Base-by-base conservation (phyloP, 2,888 invertebrate genomes). In the Cephus sareptanus region DNA sequence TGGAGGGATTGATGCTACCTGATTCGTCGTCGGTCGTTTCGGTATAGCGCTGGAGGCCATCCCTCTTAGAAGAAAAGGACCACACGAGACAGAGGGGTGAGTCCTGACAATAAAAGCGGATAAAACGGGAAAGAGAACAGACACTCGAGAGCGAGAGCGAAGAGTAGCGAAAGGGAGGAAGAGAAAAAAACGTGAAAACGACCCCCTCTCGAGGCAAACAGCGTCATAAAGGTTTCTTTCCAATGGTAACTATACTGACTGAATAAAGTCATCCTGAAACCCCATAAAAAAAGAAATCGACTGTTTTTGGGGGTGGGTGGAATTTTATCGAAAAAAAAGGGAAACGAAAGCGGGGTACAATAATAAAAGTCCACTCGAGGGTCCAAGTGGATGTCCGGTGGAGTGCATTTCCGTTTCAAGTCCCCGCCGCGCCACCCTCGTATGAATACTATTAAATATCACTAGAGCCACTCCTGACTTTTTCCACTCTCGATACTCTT, bases 281-380 rank as follows among this genome's bases (percentile, higher is more conserved):
- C 23, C 56, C 23, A 56, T 56, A 23, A 6, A 56, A 23, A 56
- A 56, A 56, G 56, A 56, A 56, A 56, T 56, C 56, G 23, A 23
- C 23, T 56, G 56, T 56, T 56, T 56, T 56, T 6, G 11, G 12
- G 71, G 31, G 23, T 71, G 77, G 80, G 80, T 77, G 83, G 76
- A 80, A 80, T 82, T 85, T 77, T 74, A 13, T 77, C 77, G 80
- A 31, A 76, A 83, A 81, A 82, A 74, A 76, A 73, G 74, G 68
- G 77, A 77, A 77, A 77, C 71, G 34, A 75, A 75, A 75, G 69
- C 30, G 69, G 80, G 82, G 80, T 80, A 82, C 80, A 81, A 80
- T 84, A 81, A 86, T 82, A 85, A 86, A 86, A 85, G 86, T 86
- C 87, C 87, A 89, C 89, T 89, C 83, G 89, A 89, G 86, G 81